Conservation (phyloP, 2,888 invertebrate species). For the Pristionchus fissidentatus region DNA sequence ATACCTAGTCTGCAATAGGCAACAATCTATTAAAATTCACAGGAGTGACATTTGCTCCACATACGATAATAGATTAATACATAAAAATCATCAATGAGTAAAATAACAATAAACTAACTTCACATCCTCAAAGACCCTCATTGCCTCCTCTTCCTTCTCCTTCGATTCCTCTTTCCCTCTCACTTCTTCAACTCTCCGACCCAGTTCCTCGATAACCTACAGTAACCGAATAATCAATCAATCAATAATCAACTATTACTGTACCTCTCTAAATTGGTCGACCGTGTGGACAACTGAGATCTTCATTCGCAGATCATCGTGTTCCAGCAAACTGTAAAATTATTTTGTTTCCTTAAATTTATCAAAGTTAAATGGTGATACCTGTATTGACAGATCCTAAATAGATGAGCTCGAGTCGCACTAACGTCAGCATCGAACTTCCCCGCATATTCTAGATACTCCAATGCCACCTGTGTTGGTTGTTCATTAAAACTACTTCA, state of each 20-base stretch:
- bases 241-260: not conserved
- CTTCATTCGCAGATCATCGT: slow-evolving; percentile 67
- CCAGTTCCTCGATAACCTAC: slow-evolving; percentile 61
- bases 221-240: not conserved
- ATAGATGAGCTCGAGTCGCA: slow-evolving; percentile 92
- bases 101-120: slow-evolving; percentile 48
- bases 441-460: slow-evolving; percentile 88
- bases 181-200: slow-evolving; percentile 50
- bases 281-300: slow-evolving; percentile 62
- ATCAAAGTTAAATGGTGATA: slow-evolving; percentile 58
- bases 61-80: not conserved
- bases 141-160: slow-evolving; percentile 50
- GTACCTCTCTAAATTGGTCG: slow-evolving; percentile 64
- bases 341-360: not conserved
- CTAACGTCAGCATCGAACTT: slow-evolving; percentile 90
- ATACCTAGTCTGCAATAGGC: not conserved
- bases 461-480: slow-evolving; percentile 83
- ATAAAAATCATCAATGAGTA: not conserved
- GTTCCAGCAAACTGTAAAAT: slow-evolving; percentile 66
- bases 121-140: slow-evolving; percentile 54
- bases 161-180: slow-evolving; percentile 53
- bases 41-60: not conserved
- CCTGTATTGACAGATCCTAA: slow-evolving; percentile 96
- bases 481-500: slow-evolving; percentile 66
- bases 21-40: not conserved